Evolutionary conservation across 1,140 invertebrate genomes (phyloP), one percentile per base, ranked within the genome.

Genomic region (Penaeus vannamei): DNA sequence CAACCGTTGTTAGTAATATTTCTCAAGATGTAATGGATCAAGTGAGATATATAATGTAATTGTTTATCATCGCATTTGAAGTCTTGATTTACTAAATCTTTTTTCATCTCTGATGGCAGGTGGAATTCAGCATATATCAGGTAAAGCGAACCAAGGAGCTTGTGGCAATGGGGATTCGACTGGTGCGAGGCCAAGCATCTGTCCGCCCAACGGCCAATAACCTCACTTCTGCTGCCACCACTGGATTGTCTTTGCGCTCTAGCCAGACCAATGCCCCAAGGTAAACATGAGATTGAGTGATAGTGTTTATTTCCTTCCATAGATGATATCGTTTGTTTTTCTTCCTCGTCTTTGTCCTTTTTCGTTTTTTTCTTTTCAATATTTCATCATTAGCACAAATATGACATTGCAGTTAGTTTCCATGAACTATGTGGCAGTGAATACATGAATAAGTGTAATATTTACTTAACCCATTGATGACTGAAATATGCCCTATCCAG

Each of bases 71-170:
- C 14, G 10, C n/a, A 8, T 26, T 29, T 72, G n/a, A n/a, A 69
- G 12, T 69, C 3, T 69, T 12, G 3, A 3, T 69, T 3, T 46
- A 46, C 42, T 46, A 46, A 46, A 46, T 22, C 42, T 12, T 62
- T 84, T 19, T 72, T 72, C 19, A 5, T 60, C 46, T 81, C n/a
- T 53, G 7, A 12, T 72, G 8, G 14, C 72, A 90, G 89, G 90
- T 90, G 53, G 90, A 88, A 32, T 90, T 90, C 59, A 88, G 85
- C 32, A 87, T 90, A n/a, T 90, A 72, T 66, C 83, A 87, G 76
- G 86, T 90, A 32, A 90, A 90, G 76, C 85, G 90, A 36, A 88
- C 90, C n/a, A 90, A 90, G 76, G 87, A 91, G 84, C 77, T 91
- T 29, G 87, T 91, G 42, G 90, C 90, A 32, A 89, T 89, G 87